Conservation (phyloP, 92 coral and sea anemone species). For the Phenganax stokvisi region DNA sequence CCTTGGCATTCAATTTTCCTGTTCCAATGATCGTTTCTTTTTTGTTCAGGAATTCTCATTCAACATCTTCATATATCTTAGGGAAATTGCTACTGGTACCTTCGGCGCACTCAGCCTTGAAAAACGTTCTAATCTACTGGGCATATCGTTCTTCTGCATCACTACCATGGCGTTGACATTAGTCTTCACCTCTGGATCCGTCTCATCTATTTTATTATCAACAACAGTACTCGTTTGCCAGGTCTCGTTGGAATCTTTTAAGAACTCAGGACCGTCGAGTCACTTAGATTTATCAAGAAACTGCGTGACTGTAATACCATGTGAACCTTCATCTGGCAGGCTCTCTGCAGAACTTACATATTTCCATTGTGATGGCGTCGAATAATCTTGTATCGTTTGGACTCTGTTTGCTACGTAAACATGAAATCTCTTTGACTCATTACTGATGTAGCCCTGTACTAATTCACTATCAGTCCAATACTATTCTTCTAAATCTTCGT, state of each 20-base stretch:
- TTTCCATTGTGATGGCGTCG: too few relatives aligned
- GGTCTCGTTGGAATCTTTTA: slow-evolving; percentile 39
- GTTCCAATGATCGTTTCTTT: background rate
- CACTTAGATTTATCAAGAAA: slow-evolving; percentile 56
- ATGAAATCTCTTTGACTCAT: too few relatives aligned
- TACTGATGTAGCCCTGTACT: too few relatives aligned
- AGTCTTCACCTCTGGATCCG: slow-evolving; percentile 52
- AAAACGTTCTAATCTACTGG: slow-evolving; percentile 48
- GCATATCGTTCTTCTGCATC: slow-evolving; percentile 42
- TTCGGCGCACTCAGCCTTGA: slow-evolving; percentile 52
- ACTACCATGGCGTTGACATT: slow-evolving; percentile 37
- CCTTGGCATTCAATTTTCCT: background rate
- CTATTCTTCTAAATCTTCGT: slow-evolving; percentile 27
- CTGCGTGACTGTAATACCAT: slow-evolving; percentile 51
- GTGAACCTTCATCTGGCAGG: slow-evolving; percentile 52
- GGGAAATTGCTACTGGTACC: slow-evolving; percentile 44
- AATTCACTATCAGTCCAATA: too few relatives aligned
- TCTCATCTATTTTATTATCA: slow-evolving; percentile 39
- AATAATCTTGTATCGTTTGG: too few relatives aligned
- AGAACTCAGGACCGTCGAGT: slow-evolving; percentile 52
- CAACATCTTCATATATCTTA: slow-evolving; percentile 52
- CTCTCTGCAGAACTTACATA: too few relatives aligned
- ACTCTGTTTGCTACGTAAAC: too few relatives aligned
- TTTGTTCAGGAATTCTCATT: slow-evolving; percentile 33
- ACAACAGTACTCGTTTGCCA: slow-evolving; percentile 47